Conservation (phyloP, 37 sponge, comb jelly and placozoan species). For the Dysidea cf. avara region DNA sequence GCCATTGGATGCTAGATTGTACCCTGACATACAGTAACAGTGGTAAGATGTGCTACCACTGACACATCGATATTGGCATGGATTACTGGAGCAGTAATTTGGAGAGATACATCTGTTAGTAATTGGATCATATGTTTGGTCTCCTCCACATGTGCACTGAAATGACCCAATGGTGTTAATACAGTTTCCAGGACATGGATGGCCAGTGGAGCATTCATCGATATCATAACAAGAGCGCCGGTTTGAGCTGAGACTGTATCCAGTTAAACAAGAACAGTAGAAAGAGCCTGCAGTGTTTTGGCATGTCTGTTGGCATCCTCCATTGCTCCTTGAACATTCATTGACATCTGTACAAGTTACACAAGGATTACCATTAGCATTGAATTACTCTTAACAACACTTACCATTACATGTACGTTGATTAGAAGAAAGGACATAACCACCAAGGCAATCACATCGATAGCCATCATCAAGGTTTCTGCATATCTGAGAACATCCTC, state of each 20-base stretch:
- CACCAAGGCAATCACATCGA: conserved; percentile 38
- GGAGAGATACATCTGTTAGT: too few relatives aligned
- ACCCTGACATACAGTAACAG: too few relatives aligned
- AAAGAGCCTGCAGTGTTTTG: background rate
- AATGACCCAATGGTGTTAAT: too few relatives aligned
- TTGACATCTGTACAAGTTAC: conserved; percentile 1
- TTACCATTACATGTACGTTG: conserved; percentile 28
- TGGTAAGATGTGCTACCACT: too few relatives aligned
- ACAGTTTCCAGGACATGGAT: too few relatives aligned
- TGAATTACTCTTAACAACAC: background rate
- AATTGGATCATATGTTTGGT: too few relatives aligned
- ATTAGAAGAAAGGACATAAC: conserved; percentile 17
- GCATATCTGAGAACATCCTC: conserved; percentile 44
- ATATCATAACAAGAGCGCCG: background rate
- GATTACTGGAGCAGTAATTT: too few relatives aligned
- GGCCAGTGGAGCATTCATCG: too few relatives aligned
- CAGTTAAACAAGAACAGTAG: background rate
- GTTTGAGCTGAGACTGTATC: background rate
- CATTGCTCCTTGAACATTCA: background rate
- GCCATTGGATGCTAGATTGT: too few relatives aligned
- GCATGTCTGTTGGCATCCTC: background rate
- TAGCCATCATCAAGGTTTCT: conserved; percentile 36
- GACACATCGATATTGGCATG: too few relatives aligned
- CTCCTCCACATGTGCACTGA: too few relatives aligned
- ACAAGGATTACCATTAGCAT: background rate